A percentile compares a stretch with the other conserved stretches of the same genome.
Conservation (phyloP, 2,888 invertebrate genomes). For the Drosophila pseudotakahashii region DNA sequence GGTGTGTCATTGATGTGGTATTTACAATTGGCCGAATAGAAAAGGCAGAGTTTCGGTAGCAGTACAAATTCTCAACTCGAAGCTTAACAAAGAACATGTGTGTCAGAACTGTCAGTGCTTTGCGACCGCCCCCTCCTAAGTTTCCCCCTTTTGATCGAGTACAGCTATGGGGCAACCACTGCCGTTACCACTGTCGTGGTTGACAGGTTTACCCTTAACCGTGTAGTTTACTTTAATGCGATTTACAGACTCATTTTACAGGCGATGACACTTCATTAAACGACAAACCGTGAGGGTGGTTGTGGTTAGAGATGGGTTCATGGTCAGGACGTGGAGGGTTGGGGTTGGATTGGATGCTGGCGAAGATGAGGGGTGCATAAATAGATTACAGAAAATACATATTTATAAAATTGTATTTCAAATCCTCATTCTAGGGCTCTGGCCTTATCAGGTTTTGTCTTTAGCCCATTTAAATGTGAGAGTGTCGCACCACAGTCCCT, state of each 20-base stretch:
- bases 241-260: slow-evolving; percentile 81
- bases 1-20: neutral
- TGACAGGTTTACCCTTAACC: slow-evolving; percentile 71
- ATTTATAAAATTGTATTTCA: slow-evolving; percentile 67
- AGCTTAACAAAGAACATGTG: slow-evolving; percentile 5
- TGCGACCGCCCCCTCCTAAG: neutral
- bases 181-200: slow-evolving; percentile 37
- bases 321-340: slow-evolving; percentile 10
- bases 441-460: slow-evolving; percentile 55
- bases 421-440: slow-evolving; percentile 55
- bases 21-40: neutral
- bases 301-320: slow-evolving; percentile 32
- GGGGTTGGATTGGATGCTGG: slow-evolving; percentile 17
- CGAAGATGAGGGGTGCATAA: slow-evolving; percentile 70
- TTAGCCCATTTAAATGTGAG: slow-evolving; percentile 56
- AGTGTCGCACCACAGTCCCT: slow-evolving; percentile 16
- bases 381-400: slow-evolving; percentile 69
- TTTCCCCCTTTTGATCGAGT: neutral
- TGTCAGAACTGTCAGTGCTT: slow-evolving; percentile 44
- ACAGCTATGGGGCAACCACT: slow-evolving; percentile 37
- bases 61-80: neutral
- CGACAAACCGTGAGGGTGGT: slow-evolving; percentile 67
- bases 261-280: slow-evolving; percentile 81
- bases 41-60: neutral
- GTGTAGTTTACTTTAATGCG: slow-evolving; percentile 75